A percentile compares a stretch with the other conserved stretches of the same genome.
Conservation (phyloP, 2,113 vertebrate species). For the Leptosomus discolor region DNA sequence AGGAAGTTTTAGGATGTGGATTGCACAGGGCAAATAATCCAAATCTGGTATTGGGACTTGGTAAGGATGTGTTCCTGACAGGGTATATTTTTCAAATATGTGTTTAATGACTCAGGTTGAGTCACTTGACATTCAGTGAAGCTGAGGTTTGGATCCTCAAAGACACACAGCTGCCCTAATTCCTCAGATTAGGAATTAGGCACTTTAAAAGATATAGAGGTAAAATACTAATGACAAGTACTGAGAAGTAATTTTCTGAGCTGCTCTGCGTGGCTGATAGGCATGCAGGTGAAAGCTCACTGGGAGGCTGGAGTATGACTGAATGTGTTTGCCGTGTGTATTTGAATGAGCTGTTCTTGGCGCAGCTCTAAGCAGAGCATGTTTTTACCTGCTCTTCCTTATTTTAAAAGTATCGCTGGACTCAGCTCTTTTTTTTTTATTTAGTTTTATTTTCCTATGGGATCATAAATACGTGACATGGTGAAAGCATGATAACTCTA, state of each 20-base stretch:
- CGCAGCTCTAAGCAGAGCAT: not conserved
- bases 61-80: not conserved
- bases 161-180: not conserved
- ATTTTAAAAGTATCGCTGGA: not conserved
- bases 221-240: not conserved
- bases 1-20: not conserved
- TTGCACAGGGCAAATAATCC: not conserved
- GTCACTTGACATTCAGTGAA: not conserved
- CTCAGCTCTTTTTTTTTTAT: not conserved
- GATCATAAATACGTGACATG: not conserved
- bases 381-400: conserved; percentile 32
- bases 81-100: not conserved
- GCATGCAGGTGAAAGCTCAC: not conserved
- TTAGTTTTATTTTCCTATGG: not conserved
- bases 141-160: not conserved
- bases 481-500: not conserved
- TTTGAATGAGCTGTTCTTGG: conserved; percentile 4
- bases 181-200: not conserved
- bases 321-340: not conserved
- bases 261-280: not conserved
- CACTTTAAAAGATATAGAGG: not conserved
- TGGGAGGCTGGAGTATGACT: not conserved
- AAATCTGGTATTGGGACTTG: not conserved
- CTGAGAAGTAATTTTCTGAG: not conserved
- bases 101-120: not conserved